These are phyloP conservation scores for Ceratosolen fusciceps DNA, from an alignment of 1,140 invertebrate species.

Conservation along the genomic window DNA sequence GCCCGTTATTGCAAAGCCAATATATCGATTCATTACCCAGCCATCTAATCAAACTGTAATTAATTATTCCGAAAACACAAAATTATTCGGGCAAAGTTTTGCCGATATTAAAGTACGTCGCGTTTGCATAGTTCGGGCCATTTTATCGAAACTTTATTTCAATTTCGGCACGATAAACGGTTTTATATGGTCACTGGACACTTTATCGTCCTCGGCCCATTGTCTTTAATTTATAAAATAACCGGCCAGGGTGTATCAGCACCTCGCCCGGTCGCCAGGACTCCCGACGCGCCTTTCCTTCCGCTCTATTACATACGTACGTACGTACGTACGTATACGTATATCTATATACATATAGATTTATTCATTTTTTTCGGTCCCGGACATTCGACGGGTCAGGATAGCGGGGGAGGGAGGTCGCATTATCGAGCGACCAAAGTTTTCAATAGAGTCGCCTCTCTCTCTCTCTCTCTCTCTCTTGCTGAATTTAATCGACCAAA, in stretches of 20 bases:
- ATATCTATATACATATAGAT: no score
- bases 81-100: background rate
- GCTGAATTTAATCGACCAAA: slow-evolving; percentile 40
- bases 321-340: background rate
- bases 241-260: no score
- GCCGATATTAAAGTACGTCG: background rate
- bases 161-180: background rate
- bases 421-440: slow-evolving; percentile 29
- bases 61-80: background rate
- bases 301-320: no score
- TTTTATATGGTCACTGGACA: no score
- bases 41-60: slow-evolving; percentile 29
- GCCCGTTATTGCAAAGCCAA: slow-evolving; percentile 18
- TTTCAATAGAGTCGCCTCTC: slow-evolving; percentile 23
- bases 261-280: no score
- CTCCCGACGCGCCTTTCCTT: no score
- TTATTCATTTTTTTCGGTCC: background rate
- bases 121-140: background rate
- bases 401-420: no score
- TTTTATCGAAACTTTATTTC: background rate
- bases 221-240: no score
- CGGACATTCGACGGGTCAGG: no score
- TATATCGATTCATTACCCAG: slow-evolving; percentile 17
- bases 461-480: background rate
- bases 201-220: no score